Percentiles rank a stretch among this genome's conserved stretches.
phyloP scores from a whole-genome alignment of 2,797 vertebrate species.

The Agapornis canus region DNA sequence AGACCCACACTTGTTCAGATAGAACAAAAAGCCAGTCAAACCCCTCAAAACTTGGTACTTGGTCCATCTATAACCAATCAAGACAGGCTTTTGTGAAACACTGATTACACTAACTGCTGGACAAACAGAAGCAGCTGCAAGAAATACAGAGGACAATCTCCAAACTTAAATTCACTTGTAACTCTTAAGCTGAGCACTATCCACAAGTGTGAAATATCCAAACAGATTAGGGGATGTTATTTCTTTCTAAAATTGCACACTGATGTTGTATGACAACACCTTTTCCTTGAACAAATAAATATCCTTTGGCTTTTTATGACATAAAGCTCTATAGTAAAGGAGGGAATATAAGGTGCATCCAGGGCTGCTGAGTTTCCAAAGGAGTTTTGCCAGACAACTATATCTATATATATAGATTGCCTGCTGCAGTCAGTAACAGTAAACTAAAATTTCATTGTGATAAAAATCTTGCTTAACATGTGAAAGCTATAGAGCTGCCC shows the following conservation, averaged over 20 bases:
- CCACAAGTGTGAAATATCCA: background rate
- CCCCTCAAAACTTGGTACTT: background rate
- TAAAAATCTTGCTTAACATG: background rate
- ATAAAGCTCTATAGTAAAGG: background rate
- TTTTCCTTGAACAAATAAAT: background rate
- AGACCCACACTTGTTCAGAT: background rate
- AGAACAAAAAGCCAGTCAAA: background rate
- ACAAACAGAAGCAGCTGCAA: background rate
- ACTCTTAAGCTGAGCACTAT: too few species aligned
- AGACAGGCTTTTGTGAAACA: background rate
- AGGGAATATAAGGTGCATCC: background rate
- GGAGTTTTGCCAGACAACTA: background rate
- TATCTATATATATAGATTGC: background rate
- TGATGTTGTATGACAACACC: background rate
- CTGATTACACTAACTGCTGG: background rate
- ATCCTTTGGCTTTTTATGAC: background rate
- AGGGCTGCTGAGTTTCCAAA: background rate
- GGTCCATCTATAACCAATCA: background rate
- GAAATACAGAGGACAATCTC: background rate
- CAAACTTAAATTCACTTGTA: background rate
- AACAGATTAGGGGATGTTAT: background rate
- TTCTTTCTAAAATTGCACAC: background rate
- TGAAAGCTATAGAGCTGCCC: background rate
- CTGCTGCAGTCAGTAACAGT: background rate
- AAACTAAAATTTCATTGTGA: background rate